These are phyloP conservation scores for Athalia rosae DNA, from an alignment of 2,888 invertebrate genomes.

Conservation along the genomic window DNA sequence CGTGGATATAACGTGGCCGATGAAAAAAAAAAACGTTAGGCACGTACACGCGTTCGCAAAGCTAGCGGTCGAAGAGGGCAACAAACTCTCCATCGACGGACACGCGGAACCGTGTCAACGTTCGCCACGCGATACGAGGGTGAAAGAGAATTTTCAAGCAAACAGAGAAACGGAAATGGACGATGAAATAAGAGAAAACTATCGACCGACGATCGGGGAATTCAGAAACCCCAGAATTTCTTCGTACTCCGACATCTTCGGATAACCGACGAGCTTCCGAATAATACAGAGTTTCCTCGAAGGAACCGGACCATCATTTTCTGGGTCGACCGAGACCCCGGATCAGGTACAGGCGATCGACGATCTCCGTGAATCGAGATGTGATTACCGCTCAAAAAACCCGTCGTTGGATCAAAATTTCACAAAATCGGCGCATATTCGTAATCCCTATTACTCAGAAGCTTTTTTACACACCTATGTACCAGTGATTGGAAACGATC, in stretches of 20 bases:
- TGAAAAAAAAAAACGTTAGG: background rate
- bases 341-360: too few relatives aligned
- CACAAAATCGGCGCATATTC: too few relatives aligned
- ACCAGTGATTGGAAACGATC: too few relatives aligned
- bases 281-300: background rate
- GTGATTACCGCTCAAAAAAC: too few relatives aligned
- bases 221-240: background rate
- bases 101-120: constrained; percentile 30
- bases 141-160: background rate
- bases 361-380: too few relatives aligned
- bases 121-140: background rate
- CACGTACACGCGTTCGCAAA: background rate
- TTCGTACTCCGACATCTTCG: background rate
- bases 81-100: constrained; percentile 14
- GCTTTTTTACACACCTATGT: too few relatives aligned
- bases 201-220: background rate
- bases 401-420: too few relatives aligned
- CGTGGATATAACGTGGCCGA: background rate
- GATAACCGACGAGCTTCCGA: background rate
- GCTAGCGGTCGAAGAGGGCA: constrained; percentile 26
- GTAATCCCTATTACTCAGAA: too few relatives aligned
- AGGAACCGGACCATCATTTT: too few relatives aligned
- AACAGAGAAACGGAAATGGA: background rate
- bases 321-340: too few relatives aligned
- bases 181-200: background rate